These are phyloP conservation scores for Lethrus apterus DNA, from an alignment of 1,140 invertebrate genomes.

Conservation along the genomic window DNA sequence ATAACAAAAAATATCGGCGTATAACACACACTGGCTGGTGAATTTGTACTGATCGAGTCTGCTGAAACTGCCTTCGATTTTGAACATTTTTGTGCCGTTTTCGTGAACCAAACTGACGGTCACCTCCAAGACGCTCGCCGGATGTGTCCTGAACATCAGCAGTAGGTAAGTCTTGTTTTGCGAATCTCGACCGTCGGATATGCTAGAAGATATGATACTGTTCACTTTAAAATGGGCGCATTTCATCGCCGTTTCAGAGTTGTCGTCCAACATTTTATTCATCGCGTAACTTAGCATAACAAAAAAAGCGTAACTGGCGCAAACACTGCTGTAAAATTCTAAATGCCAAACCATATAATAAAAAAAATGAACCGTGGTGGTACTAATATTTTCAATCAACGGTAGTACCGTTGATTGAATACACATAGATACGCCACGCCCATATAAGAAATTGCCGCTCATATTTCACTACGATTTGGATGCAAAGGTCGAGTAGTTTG, in stretches of 20 bases:
- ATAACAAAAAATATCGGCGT: slow-evolving; percentile 49
- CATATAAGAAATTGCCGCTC: too few relatives aligned
- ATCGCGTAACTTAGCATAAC: too few relatives aligned
- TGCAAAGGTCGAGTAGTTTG: too few relatives aligned
- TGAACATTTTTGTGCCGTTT: slow-evolving; percentile 21
- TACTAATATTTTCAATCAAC: too few relatives aligned
- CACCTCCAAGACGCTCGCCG: slow-evolving; percentile 51
- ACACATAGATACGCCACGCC: too few relatives aligned
- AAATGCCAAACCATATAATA: too few relatives aligned
- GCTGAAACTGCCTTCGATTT: slow-evolving; percentile 41
- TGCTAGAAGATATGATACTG: slow-evolving; percentile 33
- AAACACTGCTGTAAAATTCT: too few relatives aligned
- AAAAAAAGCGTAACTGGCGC: too few relatives aligned
- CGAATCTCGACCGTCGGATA: slow-evolving; percentile 27
- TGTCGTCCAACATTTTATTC: slow-evolving; percentile 28
- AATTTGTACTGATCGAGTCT: slow-evolving; percentile 52
- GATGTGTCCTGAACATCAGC: slow-evolving; percentile 45
- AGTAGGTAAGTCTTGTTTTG: slow-evolving; percentile 40
- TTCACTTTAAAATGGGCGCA: slow-evolving; percentile 46
- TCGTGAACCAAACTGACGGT: slow-evolving; percentile 40
- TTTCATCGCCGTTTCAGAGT: slow-evolving; percentile 23
- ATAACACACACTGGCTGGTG: slow-evolving; percentile 47
- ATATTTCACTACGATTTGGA: too few relatives aligned
- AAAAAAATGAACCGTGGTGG: too few relatives aligned
- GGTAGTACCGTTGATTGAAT: too few relatives aligned